Evolutionary conservation across 2,113 vertebrate species (phyloP).

Genomic region (Ifrita kowaldi): DNA sequence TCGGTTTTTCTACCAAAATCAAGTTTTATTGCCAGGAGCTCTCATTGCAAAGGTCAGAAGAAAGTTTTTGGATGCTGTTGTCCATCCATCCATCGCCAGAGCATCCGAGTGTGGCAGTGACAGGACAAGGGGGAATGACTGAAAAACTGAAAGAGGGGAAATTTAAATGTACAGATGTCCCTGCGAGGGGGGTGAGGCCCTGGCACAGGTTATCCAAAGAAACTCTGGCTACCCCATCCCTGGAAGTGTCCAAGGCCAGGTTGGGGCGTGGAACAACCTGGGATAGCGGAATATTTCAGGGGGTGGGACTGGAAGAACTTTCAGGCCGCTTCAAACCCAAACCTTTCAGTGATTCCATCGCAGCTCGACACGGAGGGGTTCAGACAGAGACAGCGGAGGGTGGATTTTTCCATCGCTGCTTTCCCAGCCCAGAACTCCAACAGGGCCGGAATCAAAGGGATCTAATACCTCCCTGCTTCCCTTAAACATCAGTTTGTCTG

Average conservation of each 20-base stretch:
- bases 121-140: background rate
- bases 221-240: background rate
- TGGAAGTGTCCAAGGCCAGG: background rate
- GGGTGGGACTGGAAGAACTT: background rate
- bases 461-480: background rate
- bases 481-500: conserved; percentile 45
- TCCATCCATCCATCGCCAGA: background rate
- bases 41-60: accelerated
- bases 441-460: conserved; percentile 9
- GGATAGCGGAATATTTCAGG: background rate
- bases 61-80: background rate
- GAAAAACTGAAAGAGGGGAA: background rate
- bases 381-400: background rate
- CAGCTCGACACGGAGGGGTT: background rate
- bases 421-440: background rate
- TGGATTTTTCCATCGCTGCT: background rate
- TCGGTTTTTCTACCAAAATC: background rate
- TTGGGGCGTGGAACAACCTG: accelerated
- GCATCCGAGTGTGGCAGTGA: accelerated
- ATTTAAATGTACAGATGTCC: accelerated
- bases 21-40: background rate
- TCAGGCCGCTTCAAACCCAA: background rate
- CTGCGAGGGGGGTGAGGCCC: background rate
- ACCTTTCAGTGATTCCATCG: background rate
- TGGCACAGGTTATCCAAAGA: background rate